A percentile compares a stretch with the other conserved stretches of the same genome.
Conservation (phyloP, 2,113 vertebrate genomes). For the Delphinus delphis region DNA sequence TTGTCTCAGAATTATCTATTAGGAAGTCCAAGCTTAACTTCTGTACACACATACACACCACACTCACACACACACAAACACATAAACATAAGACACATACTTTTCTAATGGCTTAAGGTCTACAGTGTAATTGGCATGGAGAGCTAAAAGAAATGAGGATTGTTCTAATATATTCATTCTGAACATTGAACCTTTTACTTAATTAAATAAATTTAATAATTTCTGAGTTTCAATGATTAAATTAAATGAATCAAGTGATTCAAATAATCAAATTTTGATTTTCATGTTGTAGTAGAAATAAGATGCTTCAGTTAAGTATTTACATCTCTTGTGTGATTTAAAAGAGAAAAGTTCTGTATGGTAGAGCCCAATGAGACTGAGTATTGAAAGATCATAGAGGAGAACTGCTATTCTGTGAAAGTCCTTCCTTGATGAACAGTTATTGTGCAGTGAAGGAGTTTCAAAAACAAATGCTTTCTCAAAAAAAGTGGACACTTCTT, state of each 20-base stretch:
- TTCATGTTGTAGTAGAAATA: not conserved
- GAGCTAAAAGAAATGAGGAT: not conserved
- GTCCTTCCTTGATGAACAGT: not conserved
- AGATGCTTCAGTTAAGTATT: not conserved
- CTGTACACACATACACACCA: not conserved
- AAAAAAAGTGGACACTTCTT: constrained; percentile 23
- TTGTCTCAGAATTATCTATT: not conserved
- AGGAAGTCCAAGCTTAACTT: not conserved
- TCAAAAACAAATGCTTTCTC: constrained; percentile 38
- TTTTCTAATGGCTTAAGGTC: not conserved
- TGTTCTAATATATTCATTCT: not conserved
- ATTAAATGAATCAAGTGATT: not conserved
- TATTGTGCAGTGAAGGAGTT: not conserved
- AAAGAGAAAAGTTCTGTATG: not conserved
- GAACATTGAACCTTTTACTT: not conserved
- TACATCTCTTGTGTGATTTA: not conserved
- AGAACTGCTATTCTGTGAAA: constrained; percentile 16
- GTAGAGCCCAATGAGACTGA: not conserved
- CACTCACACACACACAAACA: not conserved
- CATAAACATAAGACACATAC: not conserved
- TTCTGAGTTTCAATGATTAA: not conserved
- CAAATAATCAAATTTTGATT: not conserved
- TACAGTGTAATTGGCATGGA: not conserved
- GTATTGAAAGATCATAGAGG: not conserved
- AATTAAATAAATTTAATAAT: not conserved